A percentile compares a stretch with the other conserved stretches of the same genome.
Evolutionary conservation across 1,140 invertebrate genomes (phyloP).

Genomic region (Metopolophium dirhodum): DNA sequence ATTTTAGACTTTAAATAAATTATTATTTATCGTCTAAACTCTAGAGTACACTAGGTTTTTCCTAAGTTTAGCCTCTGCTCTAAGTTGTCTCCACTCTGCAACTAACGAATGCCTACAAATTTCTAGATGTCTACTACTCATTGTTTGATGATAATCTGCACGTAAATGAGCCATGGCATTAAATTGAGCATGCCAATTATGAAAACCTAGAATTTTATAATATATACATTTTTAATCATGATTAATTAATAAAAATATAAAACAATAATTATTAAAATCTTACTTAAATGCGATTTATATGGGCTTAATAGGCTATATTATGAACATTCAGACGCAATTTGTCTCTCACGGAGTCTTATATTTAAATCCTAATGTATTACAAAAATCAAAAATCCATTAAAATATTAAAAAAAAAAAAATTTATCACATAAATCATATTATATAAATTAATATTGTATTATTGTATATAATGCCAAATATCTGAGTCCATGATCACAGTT

Average conservation of each 20-base stretch:
- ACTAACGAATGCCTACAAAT: conserved; percentile 42
- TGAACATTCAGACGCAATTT: conserved; percentile 40
- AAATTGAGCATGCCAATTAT: conserved; percentile 31
- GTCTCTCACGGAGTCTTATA: conserved; percentile 17
- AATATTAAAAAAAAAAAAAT: neutral
- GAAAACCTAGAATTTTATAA: conserved; percentile 12
- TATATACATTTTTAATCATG: neutral
- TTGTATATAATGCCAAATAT: neutral
- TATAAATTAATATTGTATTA: neutral
- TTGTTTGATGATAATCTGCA: conserved; percentile 41
- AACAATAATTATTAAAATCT: neutral
- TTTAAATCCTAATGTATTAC: conserved; percentile 1
- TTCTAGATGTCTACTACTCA: conserved; percentile 34
- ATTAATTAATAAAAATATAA: neutral
- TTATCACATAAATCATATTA: neutral
- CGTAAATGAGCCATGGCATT: conserved; percentile 39
- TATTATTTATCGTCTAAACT: conserved; percentile 29
- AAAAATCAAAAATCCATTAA: neutral
- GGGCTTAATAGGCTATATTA: conserved; percentile 38
- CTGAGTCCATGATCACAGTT: conserved; percentile 48
- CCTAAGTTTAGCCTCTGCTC: conserved; percentile 25
- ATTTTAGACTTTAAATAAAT: neutral
- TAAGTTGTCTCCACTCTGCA: conserved; percentile 44
- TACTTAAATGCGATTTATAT: conserved; percentile 43
- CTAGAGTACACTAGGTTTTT: conserved; percentile 20